These are phyloP conservation scores for Dione vanillae DNA, from an alignment of 2,888 invertebrate genomes.

Conservation along the genomic window DNA sequence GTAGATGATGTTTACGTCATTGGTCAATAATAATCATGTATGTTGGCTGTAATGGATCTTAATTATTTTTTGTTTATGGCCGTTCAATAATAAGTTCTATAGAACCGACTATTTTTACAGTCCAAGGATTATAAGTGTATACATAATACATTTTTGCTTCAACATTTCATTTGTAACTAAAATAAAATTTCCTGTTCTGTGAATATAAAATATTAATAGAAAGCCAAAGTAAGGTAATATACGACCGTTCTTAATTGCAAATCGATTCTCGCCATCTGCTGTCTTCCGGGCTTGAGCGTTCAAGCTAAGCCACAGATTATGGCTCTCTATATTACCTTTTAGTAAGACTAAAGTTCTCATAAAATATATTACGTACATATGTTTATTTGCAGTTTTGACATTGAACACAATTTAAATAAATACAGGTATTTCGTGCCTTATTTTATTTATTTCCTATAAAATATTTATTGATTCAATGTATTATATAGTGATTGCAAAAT, in stretches of 20 bases:
- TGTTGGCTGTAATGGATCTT: too few species aligned
- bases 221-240: conserved; percentile 29
- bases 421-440: background rate
- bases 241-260: conserved; percentile 59
- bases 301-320: conserved; percentile 34
- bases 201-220: conserved; percentile 30
- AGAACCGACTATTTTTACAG: too few species aligned
- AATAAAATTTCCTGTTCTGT: background rate
- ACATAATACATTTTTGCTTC: background rate
- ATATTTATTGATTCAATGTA: conserved; percentile 11
- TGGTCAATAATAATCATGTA: too few species aligned
- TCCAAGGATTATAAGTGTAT: too few species aligned
- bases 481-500: conserved; percentile 43
- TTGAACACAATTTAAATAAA: background rate
- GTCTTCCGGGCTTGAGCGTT: conserved; percentile 47
- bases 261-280: conserved; percentile 65
- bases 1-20: too few species aligned
- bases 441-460: background rate
- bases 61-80: too few species aligned
- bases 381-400: too few species aligned
- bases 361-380: too few species aligned
- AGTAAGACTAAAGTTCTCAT: background rate
- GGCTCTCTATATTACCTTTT: background rate
- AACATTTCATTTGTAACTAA: conserved; percentile 13
- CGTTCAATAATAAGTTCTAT: too few species aligned